Conservation (phyloP, 92 coral and sea anemone genomes). For the Heteractis magnifica region DNA sequence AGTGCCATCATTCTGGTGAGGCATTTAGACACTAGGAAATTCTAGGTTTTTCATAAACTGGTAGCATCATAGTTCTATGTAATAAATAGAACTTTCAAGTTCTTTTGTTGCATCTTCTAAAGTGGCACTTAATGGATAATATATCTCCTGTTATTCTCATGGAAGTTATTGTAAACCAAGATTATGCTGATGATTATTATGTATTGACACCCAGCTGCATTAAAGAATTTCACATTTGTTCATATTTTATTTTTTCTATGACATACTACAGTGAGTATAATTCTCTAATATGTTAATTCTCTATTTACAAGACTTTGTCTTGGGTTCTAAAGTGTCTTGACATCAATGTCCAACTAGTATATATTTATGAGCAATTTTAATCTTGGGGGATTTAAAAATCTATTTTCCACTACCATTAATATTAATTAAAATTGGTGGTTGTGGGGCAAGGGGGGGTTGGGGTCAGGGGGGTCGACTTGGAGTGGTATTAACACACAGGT, state of each 20-base stretch:
- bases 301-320: slow-evolving; percentile 46
- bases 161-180: no score
- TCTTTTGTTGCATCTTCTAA: no score
- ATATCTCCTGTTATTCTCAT: no score
- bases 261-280: slow-evolving; percentile 12
- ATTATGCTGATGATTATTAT: no score
- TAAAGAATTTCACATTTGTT: background rate
- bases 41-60: no score
- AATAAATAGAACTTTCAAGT: no score
- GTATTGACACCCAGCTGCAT: background rate
- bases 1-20: no score
- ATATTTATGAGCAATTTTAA: background rate
- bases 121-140: no score
- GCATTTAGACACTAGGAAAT: no score
- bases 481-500: background rate
- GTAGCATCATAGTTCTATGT: no score
- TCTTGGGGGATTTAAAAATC: background rate
- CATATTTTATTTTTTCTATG: background rate
- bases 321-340: slow-evolving; percentile 20
- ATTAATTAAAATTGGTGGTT: background rate
- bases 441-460: background rate
- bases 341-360: background rate
- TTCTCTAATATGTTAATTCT: slow-evolving; percentile 8
- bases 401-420: background rate
- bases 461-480: slow-evolving; percentile 14